A percentile compares a stretch with the other conserved stretches of the same genome.
phyloP scores from a whole-genome alignment of 2,797 vertebrate species.

The Danionella dracula region DNA sequence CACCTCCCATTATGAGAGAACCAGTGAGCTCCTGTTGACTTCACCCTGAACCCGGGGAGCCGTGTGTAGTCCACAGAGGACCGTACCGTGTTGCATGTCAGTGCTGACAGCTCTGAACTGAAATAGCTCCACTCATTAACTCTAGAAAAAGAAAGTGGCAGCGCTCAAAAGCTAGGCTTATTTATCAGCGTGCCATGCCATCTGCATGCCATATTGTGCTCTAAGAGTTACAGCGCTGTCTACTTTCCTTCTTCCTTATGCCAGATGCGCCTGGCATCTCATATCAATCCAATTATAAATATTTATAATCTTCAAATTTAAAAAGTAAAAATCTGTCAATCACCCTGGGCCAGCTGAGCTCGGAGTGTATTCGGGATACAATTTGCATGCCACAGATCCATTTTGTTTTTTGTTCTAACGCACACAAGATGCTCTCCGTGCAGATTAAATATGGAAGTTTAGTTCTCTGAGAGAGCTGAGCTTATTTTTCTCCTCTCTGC shows the following conservation, averaged over 20 bases:
- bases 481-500: slow-evolving; percentile 38
- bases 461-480: slow-evolving; percentile 67
- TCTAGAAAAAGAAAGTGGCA: slow-evolving; percentile 37
- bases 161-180: slow-evolving; percentile 48
- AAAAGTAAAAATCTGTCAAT: slow-evolving; percentile 69
- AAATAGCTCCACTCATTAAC: slow-evolving; percentile 53
- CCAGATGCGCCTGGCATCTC: slow-evolving; percentile 67
- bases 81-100: slow-evolving; percentile 36
- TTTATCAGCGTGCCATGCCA: slow-evolving; percentile 45
- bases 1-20: slow-evolving; percentile 47
- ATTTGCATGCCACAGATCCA: slow-evolving; percentile 73
- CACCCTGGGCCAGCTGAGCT: slow-evolving; percentile 68
- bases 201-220: slow-evolving; percentile 51
- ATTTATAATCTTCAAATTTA: slow-evolving; percentile 78
- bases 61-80: slow-evolving; percentile 39
- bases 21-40: slow-evolving; percentile 43
- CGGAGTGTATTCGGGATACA: slow-evolving; percentile 64
- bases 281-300: slow-evolving; percentile 79
- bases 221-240: slow-evolving; percentile 46
- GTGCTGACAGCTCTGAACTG: slow-evolving; percentile 49
- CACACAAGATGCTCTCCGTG: slow-evolving; percentile 66
- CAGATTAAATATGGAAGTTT: slow-evolving; percentile 82
- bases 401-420: slow-evolving; percentile 70
- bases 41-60: slow-evolving; percentile 46
- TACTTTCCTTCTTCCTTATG: slow-evolving; percentile 55